phyloP scores from a whole-genome alignment of 2,113 vertebrate species.

The Physeter macrocephalus region DNA sequence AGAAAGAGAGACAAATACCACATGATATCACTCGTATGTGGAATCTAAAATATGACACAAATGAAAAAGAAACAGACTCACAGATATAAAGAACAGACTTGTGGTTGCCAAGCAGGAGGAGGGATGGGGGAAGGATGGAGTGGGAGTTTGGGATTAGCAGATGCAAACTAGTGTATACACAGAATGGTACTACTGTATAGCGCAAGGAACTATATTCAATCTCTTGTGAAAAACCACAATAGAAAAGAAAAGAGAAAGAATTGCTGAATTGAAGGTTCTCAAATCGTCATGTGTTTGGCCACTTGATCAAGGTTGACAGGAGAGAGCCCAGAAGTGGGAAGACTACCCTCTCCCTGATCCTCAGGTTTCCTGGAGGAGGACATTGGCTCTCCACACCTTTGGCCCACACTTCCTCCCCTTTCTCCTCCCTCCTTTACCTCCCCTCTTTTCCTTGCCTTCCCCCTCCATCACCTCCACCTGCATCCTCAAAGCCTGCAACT shows the following conservation, averaged over 20 bases:
- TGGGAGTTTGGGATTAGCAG: neutral
- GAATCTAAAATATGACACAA: no score
- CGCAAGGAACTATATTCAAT: neutral
- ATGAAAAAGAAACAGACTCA: no score
- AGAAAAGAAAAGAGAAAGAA: neutral
- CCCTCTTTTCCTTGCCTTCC: no score
- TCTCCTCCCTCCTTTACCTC: neutral
- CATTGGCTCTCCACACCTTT: no score
- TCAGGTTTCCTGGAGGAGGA: neutral
- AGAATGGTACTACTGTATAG: neutral
- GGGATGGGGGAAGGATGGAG: no score
- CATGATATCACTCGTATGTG: no score
- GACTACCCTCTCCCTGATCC: neutral
- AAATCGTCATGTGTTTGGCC: neutral
- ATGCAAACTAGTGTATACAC: neutral
- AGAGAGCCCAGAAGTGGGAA: no score
- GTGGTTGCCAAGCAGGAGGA: no score
- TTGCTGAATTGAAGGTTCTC: neutral
- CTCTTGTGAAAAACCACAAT: neutral
- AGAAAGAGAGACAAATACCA: no score
- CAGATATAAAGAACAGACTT: no score
- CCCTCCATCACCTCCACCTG: neutral
- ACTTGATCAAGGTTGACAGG: neutral
- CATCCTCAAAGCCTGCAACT: neutral
- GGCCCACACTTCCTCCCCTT: neutral